Evolutionary conservation across 2,797 vertebrate genomes (phyloP).

Genomic region (Arctocebus calabarensis): DNA sequence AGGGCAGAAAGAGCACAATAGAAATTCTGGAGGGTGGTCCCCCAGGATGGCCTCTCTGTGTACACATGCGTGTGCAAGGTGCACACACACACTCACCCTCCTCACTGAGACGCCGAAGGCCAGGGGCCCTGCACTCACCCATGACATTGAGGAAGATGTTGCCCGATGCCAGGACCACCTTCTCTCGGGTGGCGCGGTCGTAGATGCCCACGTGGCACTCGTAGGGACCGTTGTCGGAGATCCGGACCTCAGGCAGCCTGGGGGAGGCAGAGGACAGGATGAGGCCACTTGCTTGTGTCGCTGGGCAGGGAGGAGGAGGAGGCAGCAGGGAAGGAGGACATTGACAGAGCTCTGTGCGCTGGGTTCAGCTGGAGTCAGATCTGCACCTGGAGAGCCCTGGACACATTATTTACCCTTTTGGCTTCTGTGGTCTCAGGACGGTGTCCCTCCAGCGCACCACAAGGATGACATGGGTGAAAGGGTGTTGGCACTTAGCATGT

Average conservation of each 20-base stretch:
- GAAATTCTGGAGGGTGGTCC: not conserved
- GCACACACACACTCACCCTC: not conserved
- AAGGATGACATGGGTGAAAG: accelerated
- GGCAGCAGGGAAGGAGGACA: not conserved
- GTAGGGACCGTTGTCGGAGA: conserved; percentile 95
- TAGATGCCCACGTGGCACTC: conserved; percentile 97
- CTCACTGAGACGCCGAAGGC: accelerated
- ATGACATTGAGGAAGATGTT: conserved; percentile 95
- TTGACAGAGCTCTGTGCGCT: not conserved
- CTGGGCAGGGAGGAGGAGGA: not conserved
- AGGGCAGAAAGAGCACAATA: not conserved
- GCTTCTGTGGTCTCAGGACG: accelerated
- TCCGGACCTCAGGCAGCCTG: conserved; percentile 96
- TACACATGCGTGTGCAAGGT: accelerated
- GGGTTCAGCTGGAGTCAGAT: accelerated
- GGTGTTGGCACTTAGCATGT: too few relatives aligned
- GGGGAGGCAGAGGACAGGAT: conserved; percentile 27
- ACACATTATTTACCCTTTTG: accelerated
- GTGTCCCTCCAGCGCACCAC: not conserved
- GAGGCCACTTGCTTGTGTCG: accelerated
- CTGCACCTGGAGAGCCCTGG: not conserved
- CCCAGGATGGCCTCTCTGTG: accelerated
- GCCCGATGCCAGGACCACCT: conserved; percentile 94
- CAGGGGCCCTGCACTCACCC: conserved; percentile 89
- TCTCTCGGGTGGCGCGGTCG: conserved; percentile 92